Evolutionary conservation across 2,113 vertebrate genomes (phyloP).

Genomic region (Labeo catla): DNA sequence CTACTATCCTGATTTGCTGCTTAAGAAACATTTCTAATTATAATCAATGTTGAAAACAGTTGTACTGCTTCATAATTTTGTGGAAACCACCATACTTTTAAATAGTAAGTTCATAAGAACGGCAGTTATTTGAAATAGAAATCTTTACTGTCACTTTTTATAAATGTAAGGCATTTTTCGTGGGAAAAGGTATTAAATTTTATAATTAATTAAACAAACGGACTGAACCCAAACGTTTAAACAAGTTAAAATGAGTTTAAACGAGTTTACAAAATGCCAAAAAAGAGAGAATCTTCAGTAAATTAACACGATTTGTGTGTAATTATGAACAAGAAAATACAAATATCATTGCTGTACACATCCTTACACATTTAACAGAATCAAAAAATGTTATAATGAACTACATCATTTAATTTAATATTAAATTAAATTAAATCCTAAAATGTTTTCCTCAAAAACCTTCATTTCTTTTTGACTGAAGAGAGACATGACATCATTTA

Average conservation of each 20-base stretch:
- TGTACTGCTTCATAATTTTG: not conserved
- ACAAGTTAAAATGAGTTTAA: not conserved
- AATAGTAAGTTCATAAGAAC: not conserved
- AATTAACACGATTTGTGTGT: not conserved
- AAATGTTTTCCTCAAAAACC: too few relatives aligned
- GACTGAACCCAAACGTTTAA: not conserved
- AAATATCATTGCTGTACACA: not conserved
- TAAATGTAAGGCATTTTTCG: not conserved
- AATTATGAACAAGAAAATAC: not conserved
- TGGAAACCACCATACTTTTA: not conserved
- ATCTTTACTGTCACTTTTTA: not conserved
- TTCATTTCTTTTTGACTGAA: too few relatives aligned
- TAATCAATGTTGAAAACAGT: not conserved
- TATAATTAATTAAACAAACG: not conserved
- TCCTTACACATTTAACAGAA: not conserved
- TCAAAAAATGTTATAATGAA: not conserved
- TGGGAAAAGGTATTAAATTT: not conserved
- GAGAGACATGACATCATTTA: too few relatives aligned
- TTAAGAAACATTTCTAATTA: not conserved
- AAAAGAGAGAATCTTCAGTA: not conserved
- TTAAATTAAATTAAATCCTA: too few relatives aligned
- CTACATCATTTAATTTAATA: not conserved
- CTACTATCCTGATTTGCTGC: not conserved
- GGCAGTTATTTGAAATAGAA: not conserved
- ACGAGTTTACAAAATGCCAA: not conserved